A percentile compares a stretch with the other conserved stretches of the same genome.
phyloP scores from a whole-genome alignment of 2,797 vertebrate species.

The Gadopsis marmoratus region DNA sequence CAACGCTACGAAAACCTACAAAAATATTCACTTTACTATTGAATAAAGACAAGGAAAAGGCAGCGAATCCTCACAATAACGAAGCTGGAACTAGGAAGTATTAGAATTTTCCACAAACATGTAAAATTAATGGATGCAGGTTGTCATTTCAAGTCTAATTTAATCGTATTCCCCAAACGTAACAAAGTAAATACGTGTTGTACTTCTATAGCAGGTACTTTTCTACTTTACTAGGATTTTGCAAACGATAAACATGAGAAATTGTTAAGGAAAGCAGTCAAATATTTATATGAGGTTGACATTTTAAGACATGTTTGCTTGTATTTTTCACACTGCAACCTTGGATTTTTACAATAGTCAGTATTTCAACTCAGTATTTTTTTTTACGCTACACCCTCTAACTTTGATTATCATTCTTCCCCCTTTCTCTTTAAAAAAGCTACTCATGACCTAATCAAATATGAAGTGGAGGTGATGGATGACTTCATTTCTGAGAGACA shows the following conservation, averaged over 20 bases:
- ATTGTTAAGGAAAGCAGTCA: background rate
- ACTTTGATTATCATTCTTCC: conserved; percentile 29
- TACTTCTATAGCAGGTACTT: background rate
- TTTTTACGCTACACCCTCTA: background rate
- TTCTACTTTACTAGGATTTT: background rate
- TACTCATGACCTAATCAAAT: conserved; percentile 82
- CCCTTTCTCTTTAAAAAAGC: conserved; percentile 69
- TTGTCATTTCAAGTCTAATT: background rate
- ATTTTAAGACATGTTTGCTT: background rate
- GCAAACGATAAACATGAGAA: background rate
- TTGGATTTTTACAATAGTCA: background rate
- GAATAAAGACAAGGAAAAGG: background rate
- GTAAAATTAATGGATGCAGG: background rate
- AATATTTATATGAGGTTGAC: background rate
- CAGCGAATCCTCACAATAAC: background rate
- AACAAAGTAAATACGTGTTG: background rate
- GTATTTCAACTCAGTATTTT: background rate
- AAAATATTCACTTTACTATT: background rate
- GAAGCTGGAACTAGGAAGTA: background rate
- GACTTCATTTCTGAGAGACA: conserved; percentile 82
- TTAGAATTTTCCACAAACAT: background rate
- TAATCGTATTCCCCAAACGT: background rate
- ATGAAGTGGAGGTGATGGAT: conserved; percentile 82
- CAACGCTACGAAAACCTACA: background rate
- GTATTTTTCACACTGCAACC: background rate